Conservation (phyloP, 2,113 vertebrate genomes). For the Corythoichthys haematopterus region DNA sequence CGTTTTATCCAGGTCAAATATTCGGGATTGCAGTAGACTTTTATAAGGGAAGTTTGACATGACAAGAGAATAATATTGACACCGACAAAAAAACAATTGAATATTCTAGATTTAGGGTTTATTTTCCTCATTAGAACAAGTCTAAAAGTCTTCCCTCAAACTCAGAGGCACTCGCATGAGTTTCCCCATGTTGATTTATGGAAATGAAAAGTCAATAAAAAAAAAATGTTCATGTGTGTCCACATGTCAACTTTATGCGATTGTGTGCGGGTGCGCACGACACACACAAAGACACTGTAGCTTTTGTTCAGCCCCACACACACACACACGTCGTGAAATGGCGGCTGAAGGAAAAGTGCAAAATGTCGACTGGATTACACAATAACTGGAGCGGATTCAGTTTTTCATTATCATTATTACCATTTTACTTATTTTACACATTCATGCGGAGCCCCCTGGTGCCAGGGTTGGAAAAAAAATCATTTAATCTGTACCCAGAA, state of each 20-base stretch:
- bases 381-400: not conserved
- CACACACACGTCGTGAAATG: not conserved
- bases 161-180: not conserved
- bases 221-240: not conserved
- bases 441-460: no score
- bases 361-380: not conserved
- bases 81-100: no score
- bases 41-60: no score
- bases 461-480: no score
- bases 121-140: no score
- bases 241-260: not conserved
- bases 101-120: no score
- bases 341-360: constrained; percentile 26
- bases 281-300: not conserved
- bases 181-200: not conserved
- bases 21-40: not conserved
- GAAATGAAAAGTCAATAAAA: not conserved
- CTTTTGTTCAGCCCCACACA: not conserved
- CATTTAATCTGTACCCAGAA: no score
- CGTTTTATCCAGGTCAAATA: not conserved
- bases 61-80: no score
- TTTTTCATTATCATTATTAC: not conserved
- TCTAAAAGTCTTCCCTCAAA: no score
- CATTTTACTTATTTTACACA: no score
- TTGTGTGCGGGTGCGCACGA: not conserved